A percentile compares a stretch with the other conserved stretches of the same genome.
These are phyloP conservation scores for Heliconius ethilla DNA, from an alignment of 2,888 invertebrate genomes.

Conservation along the genomic window DNA sequence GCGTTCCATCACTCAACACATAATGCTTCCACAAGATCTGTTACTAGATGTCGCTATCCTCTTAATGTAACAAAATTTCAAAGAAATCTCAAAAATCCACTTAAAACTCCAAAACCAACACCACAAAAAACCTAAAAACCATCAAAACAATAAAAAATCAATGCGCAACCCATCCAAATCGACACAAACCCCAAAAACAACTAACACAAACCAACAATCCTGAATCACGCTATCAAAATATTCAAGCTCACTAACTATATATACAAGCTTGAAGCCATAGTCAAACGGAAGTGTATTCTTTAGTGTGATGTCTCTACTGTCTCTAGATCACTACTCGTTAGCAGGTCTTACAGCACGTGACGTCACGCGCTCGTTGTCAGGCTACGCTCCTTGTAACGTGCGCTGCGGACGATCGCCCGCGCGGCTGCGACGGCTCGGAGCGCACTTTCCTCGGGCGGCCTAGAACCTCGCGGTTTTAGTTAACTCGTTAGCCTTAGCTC, in stretches of 20 bases:
- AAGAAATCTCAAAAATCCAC: not conserved
- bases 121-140: not conserved
- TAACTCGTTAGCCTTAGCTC: slow-evolving; percentile 85
- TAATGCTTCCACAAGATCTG: too few relatives aligned
- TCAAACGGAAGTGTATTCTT: slow-evolving; percentile 83
- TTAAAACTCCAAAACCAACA: not conserved
- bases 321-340: slow-evolving; percentile 84
- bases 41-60: not conserved
- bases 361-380: slow-evolving; percentile 84
- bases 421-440: slow-evolving; percentile 83
- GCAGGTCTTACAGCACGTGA: slow-evolving; percentile 85
- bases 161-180: not conserved
- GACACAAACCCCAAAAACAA: not conserved
- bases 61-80: too few relatives aligned
- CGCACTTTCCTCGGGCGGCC: slow-evolving; percentile 81
- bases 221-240: slow-evolving; percentile 62
- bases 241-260: slow-evolving; percentile 53
- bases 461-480: slow-evolving; percentile 79
- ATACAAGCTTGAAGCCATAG: slow-evolving; percentile 43
- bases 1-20: too few relatives aligned
- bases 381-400: slow-evolving; percentile 78
- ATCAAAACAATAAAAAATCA: not conserved
- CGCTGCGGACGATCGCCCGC: slow-evolving; percentile 84
- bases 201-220: slow-evolving; percentile 32
- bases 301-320: slow-evolving; percentile 86